Evolutionary conservation across 1,140 invertebrate species (phyloP).

Genomic region (Calephelis nemesis): DNA sequence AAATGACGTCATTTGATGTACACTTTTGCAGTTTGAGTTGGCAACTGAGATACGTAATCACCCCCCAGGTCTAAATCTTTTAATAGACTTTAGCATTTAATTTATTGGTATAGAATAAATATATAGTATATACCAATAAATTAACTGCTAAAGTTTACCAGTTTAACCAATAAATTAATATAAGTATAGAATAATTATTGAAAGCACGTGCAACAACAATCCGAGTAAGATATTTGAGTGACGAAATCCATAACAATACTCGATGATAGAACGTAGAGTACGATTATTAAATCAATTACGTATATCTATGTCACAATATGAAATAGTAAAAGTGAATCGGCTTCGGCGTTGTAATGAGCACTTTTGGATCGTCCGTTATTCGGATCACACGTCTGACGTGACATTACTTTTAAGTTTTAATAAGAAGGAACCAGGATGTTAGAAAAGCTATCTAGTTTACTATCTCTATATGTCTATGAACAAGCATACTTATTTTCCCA

Average conservation of each 20-base stretch:
- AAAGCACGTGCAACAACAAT: neutral
- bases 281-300: slow-evolving; percentile 16
- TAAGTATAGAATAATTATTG: too few relatives aligned
- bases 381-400: slow-evolving; percentile 25
- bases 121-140: too few relatives aligned
- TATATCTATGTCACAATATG: slow-evolving; percentile 36
- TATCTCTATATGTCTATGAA: too few relatives aligned
- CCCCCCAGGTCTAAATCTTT: too few relatives aligned
- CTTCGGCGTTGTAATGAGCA: slow-evolving; percentile 19
- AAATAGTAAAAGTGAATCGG: slow-evolving; percentile 48
- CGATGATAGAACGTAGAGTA: slow-evolving; percentile 4
- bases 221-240: slow-evolving; percentile 1
- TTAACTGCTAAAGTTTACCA: too few relatives aligned
- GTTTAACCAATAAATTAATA: too few relatives aligned
- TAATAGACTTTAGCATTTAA: too few relatives aligned
- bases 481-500: too few relatives aligned
- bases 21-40: too few relatives aligned
- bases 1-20: too few relatives aligned
- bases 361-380: slow-evolving; percentile 15
- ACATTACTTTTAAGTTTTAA: neutral
- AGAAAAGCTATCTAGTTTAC: neutral
- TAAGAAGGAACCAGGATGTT: neutral
- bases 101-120: too few relatives aligned
- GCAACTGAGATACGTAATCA: too few relatives aligned
- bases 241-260: slow-evolving; percentile 21